Evolutionary conservation across 2,888 invertebrate genomes (phyloP).

Genomic region (Meliscaeva auricollis): DNA sequence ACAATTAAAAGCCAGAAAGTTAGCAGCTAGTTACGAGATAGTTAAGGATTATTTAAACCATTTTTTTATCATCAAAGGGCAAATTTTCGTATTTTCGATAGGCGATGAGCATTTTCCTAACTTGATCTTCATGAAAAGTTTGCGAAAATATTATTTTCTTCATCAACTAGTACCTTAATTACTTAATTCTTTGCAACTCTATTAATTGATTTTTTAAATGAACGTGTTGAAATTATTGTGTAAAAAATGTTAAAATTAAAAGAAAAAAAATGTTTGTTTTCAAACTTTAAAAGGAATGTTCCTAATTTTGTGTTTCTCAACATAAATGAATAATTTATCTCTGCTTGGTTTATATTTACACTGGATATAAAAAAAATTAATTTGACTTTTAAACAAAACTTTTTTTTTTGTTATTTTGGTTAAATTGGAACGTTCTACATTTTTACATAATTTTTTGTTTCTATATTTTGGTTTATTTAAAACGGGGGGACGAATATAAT

Average conservation of each 20-base stretch:
- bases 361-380: conserved; percentile 48
- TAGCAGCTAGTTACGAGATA: too few species aligned
- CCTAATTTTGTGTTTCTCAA: conserved; percentile 45
- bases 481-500: conserved; percentile 39
- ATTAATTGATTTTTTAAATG: background rate
- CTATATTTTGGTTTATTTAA: conserved; percentile 4
- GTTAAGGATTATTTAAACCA: too few species aligned
- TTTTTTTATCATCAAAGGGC: too few species aligned
- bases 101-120: too few species aligned
- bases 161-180: too few species aligned
- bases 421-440: conserved; percentile 63
- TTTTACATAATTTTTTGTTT: conserved; percentile 36
- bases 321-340: conserved; percentile 33
- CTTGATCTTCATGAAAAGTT: too few species aligned
- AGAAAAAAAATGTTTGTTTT: background rate
- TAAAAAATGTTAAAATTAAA: background rate
- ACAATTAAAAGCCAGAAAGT: too few species aligned
- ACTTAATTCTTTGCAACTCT: too few species aligned
- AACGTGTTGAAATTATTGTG: background rate
- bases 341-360: conserved; percentile 67
- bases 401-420: conserved; percentile 36
- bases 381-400: conserved; percentile 31
- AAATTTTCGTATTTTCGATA: too few species aligned
- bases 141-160: too few species aligned
- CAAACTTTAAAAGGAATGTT: background rate